A percentile compares a stretch with the other conserved stretches of the same genome.
These are phyloP conservation scores for Plumapathes pennacea DNA, from an alignment of 92 coral and sea anemone species.

Conservation along the genomic window DNA sequence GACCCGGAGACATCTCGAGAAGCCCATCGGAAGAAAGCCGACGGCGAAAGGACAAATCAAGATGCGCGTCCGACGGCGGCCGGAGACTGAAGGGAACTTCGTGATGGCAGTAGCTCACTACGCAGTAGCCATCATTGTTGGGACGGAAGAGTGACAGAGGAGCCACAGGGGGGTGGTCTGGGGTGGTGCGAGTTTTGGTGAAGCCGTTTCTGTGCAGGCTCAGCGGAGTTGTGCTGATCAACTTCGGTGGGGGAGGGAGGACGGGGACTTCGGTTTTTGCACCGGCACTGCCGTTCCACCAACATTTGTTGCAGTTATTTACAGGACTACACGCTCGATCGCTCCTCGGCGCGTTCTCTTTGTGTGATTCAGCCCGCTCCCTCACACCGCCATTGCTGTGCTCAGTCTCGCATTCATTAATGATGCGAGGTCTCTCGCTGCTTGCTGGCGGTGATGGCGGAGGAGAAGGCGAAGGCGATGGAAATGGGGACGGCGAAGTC, in stretches of 20 bases:
- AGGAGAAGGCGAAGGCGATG: no score
- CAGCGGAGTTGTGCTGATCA: constrained; percentile 57
- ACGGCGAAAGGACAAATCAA: no score
- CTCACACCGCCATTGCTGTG: no score
- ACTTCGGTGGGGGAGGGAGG: constrained; percentile 86
- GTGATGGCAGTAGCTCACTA: constrained; percentile 44
- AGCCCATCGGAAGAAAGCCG: constrained; percentile 34
- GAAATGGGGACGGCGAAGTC: no score
- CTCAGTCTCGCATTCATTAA: no score
- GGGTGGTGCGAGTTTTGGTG: constrained; percentile 21
- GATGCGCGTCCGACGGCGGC: no score
- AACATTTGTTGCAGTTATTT: constrained; percentile 41
- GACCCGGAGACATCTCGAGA: constrained; percentile 33
- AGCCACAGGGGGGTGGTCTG: constrained; percentile 40
- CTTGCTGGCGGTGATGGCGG: no score
- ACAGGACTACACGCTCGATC: no score
- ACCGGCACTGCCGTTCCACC: constrained; percentile 64
- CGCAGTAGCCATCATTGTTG: constrained; percentile 19
- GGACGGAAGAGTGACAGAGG: constrained; percentile 14
- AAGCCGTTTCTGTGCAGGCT: constrained; percentile 30
- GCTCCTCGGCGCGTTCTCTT: no score
- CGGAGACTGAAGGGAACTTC: constrained; percentile 15
- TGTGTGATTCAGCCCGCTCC: no score
- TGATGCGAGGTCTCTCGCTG: no score
- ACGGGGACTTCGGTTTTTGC: constrained; percentile 50